A percentile compares a stretch with the other conserved stretches of the same genome.
These are phyloP conservation scores for Dimorphilus gyrociliatus DNA, from an alignment of 2,888 invertebrate genomes.

Conservation along the genomic window DNA sequence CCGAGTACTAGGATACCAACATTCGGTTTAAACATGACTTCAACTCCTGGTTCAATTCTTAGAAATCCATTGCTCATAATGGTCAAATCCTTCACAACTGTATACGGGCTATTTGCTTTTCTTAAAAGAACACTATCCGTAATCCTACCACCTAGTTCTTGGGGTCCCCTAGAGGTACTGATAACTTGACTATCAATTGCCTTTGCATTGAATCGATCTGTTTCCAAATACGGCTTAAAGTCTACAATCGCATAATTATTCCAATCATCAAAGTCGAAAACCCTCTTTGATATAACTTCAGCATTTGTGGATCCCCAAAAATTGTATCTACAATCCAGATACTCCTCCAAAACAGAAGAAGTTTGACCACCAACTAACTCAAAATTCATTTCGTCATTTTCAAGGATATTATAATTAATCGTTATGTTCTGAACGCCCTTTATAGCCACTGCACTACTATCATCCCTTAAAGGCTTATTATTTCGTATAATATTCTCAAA, in stretches of 20 bases:
- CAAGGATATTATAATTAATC: constrained; percentile 72
- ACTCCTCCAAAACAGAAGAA: constrained; percentile 70
- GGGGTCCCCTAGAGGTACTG: too few species aligned
- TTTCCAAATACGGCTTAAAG: constrained; percentile 68
- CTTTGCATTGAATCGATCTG: constrained; percentile 29
- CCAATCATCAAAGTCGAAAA: constrained; percentile 99
- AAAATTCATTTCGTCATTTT: constrained; percentile 49
- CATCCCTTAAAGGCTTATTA: background rate
- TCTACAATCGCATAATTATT: constrained; percentile 86
- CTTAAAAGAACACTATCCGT: constrained; percentile 40
- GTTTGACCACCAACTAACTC: constrained; percentile 69
- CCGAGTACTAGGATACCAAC: constrained; percentile 89
- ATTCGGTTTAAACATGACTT: constrained; percentile 81
- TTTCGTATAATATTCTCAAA: too few species aligned
- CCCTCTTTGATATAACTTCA: constrained; percentile 55
- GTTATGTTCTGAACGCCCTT: constrained; percentile 84
- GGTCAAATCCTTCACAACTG: constrained; percentile 69
- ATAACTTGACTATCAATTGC: too few species aligned
- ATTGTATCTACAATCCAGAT: constrained; percentile 72
- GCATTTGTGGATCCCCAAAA: constrained; percentile 83
- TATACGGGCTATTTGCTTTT: constrained; percentile 18
- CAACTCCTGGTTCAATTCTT: constrained; percentile 69
- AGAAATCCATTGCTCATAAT: constrained; percentile 83
- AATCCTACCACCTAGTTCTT: constrained; percentile 41
- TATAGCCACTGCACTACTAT: constrained; percentile 52